Evolutionary conservation across 2,797 vertebrate species (phyloP).

Genomic region (Helicolenus hilgendorfi): DNA sequence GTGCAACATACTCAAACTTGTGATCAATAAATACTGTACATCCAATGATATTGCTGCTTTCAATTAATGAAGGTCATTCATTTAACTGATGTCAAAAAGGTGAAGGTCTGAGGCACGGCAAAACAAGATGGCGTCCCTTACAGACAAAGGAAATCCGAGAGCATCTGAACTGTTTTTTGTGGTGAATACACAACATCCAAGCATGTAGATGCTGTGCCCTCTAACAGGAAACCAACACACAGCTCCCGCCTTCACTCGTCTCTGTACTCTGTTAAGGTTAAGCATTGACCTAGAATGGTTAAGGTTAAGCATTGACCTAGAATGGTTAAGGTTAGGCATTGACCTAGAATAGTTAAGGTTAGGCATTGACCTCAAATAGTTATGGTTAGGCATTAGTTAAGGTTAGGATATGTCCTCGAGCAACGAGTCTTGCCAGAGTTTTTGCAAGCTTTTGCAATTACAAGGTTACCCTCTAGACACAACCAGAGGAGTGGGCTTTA

Average conservation of each 20-base stretch:
- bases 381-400: background rate
- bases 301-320: too few species aligned
- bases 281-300: too few species aligned
- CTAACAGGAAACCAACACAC: background rate
- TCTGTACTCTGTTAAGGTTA: background rate
- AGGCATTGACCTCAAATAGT: too few species aligned
- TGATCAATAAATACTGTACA: background rate
- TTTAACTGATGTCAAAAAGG: conserved; percentile 3
- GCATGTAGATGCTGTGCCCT: background rate
- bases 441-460: background rate
- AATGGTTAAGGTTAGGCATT: too few species aligned
- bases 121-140: conserved; percentile 7
- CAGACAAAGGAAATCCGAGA: background rate
- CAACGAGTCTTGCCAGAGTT: background rate
- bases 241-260: background rate
- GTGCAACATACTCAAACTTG: background rate
- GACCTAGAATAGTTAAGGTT: too few species aligned
- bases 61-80: background rate
- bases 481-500: background rate
- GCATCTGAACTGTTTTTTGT: background rate
- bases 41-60: background rate
- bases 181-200: background rate
- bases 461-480: background rate
- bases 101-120: conserved; percentile 2
- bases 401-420: background rate